These are phyloP conservation scores for Meloidogyne hapla DNA, from an alignment of 1,140 invertebrate genomes.

Conservation along the genomic window DNA sequence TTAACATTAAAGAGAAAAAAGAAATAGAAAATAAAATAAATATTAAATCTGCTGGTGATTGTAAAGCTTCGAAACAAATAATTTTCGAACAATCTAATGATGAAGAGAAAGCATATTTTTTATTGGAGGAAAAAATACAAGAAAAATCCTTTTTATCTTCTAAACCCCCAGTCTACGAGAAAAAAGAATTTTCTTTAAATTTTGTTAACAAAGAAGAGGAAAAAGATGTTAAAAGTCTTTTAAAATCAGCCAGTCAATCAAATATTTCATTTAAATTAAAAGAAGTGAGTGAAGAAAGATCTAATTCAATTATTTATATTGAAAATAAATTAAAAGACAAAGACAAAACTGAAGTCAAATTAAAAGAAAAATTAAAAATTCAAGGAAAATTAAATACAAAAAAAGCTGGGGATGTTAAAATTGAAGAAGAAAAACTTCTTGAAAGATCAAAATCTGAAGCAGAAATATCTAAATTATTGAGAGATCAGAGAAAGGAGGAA, in stretches of 20 bases:
- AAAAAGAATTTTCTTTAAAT: not conserved
- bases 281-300: not conserved
- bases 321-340: too few relatives aligned
- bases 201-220: not conserved
- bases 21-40: not conserved
- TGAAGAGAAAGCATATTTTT: not conserved
- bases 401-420: not conserved
- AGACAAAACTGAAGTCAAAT: too few relatives aligned
- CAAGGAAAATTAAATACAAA: not conserved
- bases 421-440: not conserved
- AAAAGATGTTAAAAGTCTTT: too few relatives aligned
- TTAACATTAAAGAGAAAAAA: not conserved
- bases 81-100: not conserved
- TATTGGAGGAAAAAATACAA: not conserved
- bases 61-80: not conserved
- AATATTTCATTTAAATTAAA: too few relatives aligned
- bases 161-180: not conserved
- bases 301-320: too few relatives aligned
- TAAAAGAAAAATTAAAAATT: too few relatives aligned
- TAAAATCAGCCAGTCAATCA: not conserved
- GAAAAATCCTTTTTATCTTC: not conserved
- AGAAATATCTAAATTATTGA: too few relatives aligned
- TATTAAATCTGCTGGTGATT: conserved; percentile 3
- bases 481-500: too few relatives aligned
- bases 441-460: too few relatives aligned